Percentiles rank a stretch among this genome's conserved stretches.
Conservation (phyloP, 2,113 vertebrate species). For the Hyperopisus bebe region DNA sequence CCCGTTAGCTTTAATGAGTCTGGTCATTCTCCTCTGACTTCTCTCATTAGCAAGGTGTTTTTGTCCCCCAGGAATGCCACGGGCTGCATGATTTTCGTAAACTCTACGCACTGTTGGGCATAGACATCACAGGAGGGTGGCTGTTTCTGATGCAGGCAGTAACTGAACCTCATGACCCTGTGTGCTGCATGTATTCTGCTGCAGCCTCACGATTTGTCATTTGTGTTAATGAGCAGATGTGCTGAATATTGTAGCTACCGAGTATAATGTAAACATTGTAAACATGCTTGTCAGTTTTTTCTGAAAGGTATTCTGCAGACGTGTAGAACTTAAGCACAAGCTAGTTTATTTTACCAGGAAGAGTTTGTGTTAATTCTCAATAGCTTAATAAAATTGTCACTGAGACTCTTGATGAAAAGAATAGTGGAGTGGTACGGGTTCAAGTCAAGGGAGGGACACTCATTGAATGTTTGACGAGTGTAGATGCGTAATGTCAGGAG, state of each 20-base stretch:
- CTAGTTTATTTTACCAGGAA: neutral
- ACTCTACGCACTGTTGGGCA: neutral
- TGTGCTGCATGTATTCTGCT: neutral
- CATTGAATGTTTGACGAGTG: neutral
- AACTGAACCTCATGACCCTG: neutral
- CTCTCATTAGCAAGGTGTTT: neutral
- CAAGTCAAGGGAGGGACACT: neutral
- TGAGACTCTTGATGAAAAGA: neutral
- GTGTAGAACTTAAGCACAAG: neutral
- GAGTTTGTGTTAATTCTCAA: neutral
- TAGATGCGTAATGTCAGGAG: neutral
- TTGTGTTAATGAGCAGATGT: neutral
- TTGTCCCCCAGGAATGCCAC: neutral
- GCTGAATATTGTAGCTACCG: neutral
- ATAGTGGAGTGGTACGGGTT: neutral
- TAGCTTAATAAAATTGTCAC: neutral
- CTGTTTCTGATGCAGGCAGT: neutral
- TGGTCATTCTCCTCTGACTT: neutral
- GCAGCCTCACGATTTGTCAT: neutral
- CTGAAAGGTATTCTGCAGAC: neutral
- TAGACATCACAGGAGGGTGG: neutral
- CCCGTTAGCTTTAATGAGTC: neutral
- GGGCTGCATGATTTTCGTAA: neutral
- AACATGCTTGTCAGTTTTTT: neutral
- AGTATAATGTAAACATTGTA: neutral